Base-by-base conservation (phyloP, 2,113 vertebrate species). In the Tachysurus fulvidraco region DNA sequence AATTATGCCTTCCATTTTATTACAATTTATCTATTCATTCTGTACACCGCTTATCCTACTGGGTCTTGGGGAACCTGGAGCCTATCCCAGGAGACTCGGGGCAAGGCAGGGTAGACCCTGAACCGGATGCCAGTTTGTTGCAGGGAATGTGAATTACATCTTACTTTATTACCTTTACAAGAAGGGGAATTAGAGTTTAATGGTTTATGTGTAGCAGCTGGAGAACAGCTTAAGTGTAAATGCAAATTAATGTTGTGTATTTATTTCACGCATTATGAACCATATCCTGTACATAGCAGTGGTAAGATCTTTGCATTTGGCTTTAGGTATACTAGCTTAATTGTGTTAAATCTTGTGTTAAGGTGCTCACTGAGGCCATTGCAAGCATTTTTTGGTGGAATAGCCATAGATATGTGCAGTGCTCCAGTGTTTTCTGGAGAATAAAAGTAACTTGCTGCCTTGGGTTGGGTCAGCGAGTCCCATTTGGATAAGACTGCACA, bases 401-500 rank as follows among this genome's bases (percentile, higher is more conserved):
- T 73, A 65, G 59, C 36, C 74, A 67, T 74, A 62, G 36, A 21
- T 52, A 60, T 55, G 50, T 69, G 60, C 69, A 50, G 55, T 59
- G 74, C 73, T 87, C 73, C 16, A 71, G 60, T 81, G n/a, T 62
- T 83, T 81, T 86, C 52, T 46, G 78, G 60, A 14, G 55, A 88
- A 54, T 73, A 54, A 86, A 85, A 90, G 88, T 84, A 88, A 85
- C 84, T 90, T 85, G 16, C 83, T 59, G 88, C 88, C 85, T 88
- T 91, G 90, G 87, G 88, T 89, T 78, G 85, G 91, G 87, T 89
- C 23, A 91, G 89, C 87, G 85, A 92, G 92, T 94, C 93, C 93
- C 92, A 94, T 92, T 93, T 92, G 91, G 92, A 92, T 90, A 92
- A 88, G 89, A 91, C 92, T 92, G 93, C 93, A 92, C 93, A 93